A percentile compares a stretch with the other conserved stretches of the same genome.
phyloP scores from a whole-genome alignment of 2,888 invertebrate genomes.

The Catocala fraxini region DNA sequence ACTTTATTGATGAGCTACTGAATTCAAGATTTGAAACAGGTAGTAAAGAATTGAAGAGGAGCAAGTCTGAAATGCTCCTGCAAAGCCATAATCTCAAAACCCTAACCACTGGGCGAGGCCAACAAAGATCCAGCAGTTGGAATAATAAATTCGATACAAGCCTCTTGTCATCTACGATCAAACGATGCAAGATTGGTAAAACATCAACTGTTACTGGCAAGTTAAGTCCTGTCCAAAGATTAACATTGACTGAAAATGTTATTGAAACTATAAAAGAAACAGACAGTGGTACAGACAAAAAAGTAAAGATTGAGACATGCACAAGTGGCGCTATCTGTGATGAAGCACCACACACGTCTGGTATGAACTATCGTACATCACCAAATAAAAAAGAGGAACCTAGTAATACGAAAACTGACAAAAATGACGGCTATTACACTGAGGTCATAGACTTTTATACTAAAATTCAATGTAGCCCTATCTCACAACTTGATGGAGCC shows the following conservation, averaged over 20 bases:
- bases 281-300: conserved; percentile 69
- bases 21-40: conserved; percentile 83
- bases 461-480: conserved; percentile 86
- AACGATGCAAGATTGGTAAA: conserved; percentile 89
- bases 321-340: conserved; percentile 67
- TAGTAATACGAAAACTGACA: conserved; percentile 70
- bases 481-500: conserved; percentile 91
- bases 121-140: conserved; percentile 91
- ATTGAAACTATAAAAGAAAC: conserved; percentile 75
- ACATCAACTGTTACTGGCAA: conserved; percentile 79
- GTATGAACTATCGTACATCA: conserved; percentile 76
- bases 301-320: conserved; percentile 69
- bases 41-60: conserved; percentile 88
- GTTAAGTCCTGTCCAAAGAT: conserved; percentile 77
- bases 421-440: conserved; percentile 79
- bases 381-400: conserved; percentile 78
- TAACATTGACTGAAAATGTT: conserved; percentile 64
- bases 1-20: conserved; percentile 87
- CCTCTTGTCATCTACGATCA: conserved; percentile 88
- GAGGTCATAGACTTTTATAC: conserved; percentile 86
- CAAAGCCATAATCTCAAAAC: conserved; percentile 83
- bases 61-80: conserved; percentile 89
- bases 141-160: conserved; percentile 91
- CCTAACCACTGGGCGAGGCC: conserved; percentile 84
- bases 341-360: conserved; percentile 79